Conservation (phyloP, 2,888 invertebrate species). For the Cancer borealis region DNA sequence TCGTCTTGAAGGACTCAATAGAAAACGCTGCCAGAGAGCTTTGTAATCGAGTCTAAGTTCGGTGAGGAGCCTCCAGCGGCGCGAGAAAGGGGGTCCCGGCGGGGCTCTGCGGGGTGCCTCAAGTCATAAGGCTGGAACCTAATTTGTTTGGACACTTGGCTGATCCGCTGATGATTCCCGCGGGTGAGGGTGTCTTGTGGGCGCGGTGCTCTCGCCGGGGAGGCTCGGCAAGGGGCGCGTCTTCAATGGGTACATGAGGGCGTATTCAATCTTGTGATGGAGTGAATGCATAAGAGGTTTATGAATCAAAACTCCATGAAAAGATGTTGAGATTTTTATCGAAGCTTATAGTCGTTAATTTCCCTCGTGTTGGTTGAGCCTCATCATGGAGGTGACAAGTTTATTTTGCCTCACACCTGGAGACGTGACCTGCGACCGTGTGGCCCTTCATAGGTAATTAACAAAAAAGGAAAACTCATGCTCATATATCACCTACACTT, state of each 20-base stretch:
- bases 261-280: constrained; percentile 53
- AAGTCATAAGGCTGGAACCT: constrained; percentile 63
- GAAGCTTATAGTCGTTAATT: constrained; percentile 30
- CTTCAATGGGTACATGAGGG: constrained; percentile 44
- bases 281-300: constrained; percentile 62
- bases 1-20: constrained; percentile 47
- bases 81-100: constrained; percentile 62
- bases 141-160: constrained; percentile 75
- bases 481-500: background rate
- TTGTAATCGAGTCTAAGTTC: constrained; percentile 47
- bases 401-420: constrained; percentile 38
- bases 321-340: constrained; percentile 60
- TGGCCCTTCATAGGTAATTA: background rate
- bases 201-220: constrained; percentile 46
- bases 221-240: constrained; percentile 28
- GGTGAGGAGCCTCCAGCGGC: constrained; percentile 54
- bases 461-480: background rate
- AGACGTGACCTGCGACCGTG: background rate
- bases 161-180: constrained; percentile 71
- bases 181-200: constrained; percentile 58
- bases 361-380: background rate
- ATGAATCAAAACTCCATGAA: constrained; percentile 65
- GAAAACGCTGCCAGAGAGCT: constrained; percentile 23
- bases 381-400: constrained; percentile 49
- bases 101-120: constrained; percentile 59